Conservation (phyloP, 2,888 invertebrate species). For the Noctua fimbriata region DNA sequence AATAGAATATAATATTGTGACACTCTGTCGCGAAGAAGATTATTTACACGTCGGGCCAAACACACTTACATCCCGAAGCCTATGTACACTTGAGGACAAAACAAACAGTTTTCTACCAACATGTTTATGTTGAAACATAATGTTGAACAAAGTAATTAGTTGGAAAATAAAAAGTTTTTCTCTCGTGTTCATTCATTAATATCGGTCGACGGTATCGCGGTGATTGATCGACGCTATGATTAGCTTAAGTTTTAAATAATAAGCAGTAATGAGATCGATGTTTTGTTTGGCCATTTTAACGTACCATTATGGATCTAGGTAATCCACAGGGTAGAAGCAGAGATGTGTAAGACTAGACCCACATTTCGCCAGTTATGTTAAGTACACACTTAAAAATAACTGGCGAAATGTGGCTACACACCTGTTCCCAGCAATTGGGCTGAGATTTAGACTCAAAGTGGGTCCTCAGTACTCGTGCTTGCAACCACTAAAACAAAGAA, state of each 20-base stretch:
- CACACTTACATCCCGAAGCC: constrained; percentile 50
- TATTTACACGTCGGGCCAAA: constrained; percentile 46
- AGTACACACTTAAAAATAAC: no score
- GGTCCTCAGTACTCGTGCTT: not conserved
- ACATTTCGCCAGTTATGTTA: not conserved
- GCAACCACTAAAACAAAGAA: not conserved
- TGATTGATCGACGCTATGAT: constrained; percentile 72
- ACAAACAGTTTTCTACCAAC: constrained; percentile 42
- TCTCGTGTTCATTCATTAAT: constrained; percentile 61
- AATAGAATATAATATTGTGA: constrained; percentile 33
- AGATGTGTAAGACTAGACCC: not conserved
- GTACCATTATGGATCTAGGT: rapidly evolving
- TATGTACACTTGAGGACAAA: constrained; percentile 45
- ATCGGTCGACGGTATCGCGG: constrained; percentile 58
- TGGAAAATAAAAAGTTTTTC: constrained; percentile 50
- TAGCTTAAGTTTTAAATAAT: constrained; percentile 68
- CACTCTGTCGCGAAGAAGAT: constrained; percentile 37
- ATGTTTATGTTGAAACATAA: constrained; percentile 48
- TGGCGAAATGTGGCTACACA: not conserved
- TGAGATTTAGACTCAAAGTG: not conserved
- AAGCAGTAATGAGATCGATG: constrained; percentile 69
- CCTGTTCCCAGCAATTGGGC: not conserved
- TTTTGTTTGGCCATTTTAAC: constrained; percentile 16
- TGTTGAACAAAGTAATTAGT: constrained; percentile 51
- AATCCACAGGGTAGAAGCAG: not conserved